Percentiles rank a stretch among this genome's conserved stretches.
These are phyloP conservation scores for Calliopsis andreniformis DNA, from an alignment of 1,140 invertebrate genomes.

Conservation along the genomic window DNA sequence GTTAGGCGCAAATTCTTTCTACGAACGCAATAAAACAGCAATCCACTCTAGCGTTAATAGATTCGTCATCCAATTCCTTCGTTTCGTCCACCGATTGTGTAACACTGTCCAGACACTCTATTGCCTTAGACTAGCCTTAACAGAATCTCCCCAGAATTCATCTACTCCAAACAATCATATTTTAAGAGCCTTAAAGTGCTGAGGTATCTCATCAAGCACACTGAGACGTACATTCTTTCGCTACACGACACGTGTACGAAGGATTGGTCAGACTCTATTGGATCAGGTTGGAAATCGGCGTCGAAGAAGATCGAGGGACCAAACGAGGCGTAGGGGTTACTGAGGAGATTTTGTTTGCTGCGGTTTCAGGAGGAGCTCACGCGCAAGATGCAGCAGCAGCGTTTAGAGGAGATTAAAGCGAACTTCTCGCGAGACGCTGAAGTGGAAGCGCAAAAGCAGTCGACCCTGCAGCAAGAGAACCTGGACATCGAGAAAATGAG, in stretches of 20 bases:
- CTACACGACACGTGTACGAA: neutral
- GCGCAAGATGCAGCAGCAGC: conserved; percentile 85
- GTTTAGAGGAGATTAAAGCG: conserved; percentile 84
- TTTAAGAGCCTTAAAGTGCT: neutral
- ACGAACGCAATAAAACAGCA: conserved; percentile 10
- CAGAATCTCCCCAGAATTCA: neutral
- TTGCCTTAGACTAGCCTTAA: neutral
- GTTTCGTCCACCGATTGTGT: conserved; percentile 13
- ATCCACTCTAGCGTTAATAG: neutral
- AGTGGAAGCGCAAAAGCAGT: conserved; percentile 78
- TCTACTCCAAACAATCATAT: neutral
- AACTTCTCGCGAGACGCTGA: conserved; percentile 84
- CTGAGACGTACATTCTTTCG: neutral
- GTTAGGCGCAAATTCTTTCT: conserved; percentile 12
- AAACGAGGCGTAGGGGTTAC: neutral
- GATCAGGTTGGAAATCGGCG: neutral
- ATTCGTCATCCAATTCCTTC: conserved; percentile 3
- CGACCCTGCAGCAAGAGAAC: conserved; percentile 79
- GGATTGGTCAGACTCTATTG: neutral
- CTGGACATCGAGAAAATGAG: conserved; percentile 85
- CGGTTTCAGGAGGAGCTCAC: conserved; percentile 82
- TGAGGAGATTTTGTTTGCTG: neutral
- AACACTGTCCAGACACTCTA: neutral
- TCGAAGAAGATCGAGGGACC: neutral
- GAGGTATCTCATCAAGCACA: neutral